These are phyloP conservation scores for Drosophila nigricruria DNA, from an alignment of 2,888 invertebrate genomes.

Conservation along the genomic window DNA sequence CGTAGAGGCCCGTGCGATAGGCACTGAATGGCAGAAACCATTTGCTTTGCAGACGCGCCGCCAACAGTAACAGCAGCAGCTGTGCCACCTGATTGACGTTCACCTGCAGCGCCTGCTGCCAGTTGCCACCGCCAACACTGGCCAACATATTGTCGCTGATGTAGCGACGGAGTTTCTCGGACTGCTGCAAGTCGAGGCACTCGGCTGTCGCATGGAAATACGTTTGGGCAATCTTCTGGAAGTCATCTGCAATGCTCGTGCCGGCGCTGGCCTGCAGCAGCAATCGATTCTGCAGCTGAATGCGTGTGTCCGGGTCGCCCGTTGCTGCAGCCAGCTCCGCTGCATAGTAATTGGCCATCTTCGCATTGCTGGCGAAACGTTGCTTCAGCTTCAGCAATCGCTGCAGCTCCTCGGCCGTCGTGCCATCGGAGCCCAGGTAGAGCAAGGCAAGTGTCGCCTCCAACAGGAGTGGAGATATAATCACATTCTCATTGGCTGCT, in stretches of 20 bases:
- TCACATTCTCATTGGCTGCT: conserved; percentile 68
- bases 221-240: conserved; percentile 80
- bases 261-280: conserved; percentile 54
- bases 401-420: conserved; percentile 81
- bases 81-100: conserved; percentile 30
- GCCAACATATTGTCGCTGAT: conserved; percentile 54
- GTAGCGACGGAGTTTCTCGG: conserved; percentile 66
- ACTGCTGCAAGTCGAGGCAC: conserved; percentile 90
- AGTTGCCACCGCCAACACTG: conserved; percentile 56
- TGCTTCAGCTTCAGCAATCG: conserved; percentile 67
- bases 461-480: conserved; percentile 86
- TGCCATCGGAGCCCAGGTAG: conserved; percentile 89
- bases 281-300: conserved; percentile 86
- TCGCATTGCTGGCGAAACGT: conserved; percentile 73
- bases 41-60: conserved; percentile 73
- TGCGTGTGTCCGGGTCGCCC: conserved; percentile 68
- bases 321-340: conserved; percentile 66
- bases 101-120: conserved; percentile 47
- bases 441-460: conserved; percentile 90
- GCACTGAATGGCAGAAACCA: conserved; percentile 83
- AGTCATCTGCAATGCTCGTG: conserved; percentile 69
- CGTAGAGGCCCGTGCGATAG: conserved; percentile 80
- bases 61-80: conserved; percentile 67
- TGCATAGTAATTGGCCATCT: conserved; percentile 81
- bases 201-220: conserved; percentile 80